Percentiles rank a stretch among this genome's conserved stretches.
Evolutionary conservation across 1,140 invertebrate species (phyloP).

Genomic region (Drosophila mauritiana): DNA sequence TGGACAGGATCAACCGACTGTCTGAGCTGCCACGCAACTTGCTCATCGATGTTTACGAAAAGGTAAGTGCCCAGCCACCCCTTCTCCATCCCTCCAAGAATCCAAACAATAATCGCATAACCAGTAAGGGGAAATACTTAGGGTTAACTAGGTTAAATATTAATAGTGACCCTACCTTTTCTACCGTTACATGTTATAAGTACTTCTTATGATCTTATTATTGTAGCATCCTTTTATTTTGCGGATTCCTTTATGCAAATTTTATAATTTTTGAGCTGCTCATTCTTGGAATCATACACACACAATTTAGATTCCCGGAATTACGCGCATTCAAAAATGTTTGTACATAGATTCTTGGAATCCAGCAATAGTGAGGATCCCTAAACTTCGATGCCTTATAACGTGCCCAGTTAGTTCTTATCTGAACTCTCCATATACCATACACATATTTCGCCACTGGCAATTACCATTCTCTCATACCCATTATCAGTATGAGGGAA

Average conservation of each 20-base stretch:
- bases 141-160: background rate
- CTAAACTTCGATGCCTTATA: no score
- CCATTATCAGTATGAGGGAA: constrained; percentile 19
- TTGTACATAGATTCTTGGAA: background rate
- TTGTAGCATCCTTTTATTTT: no score
- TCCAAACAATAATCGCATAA: background rate
- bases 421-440: background rate
- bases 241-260: no score
- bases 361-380: background rate
- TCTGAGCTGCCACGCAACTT: constrained; percentile 71
- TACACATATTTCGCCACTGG: constrained; percentile 32
- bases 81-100: background rate
- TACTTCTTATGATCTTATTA: no score
- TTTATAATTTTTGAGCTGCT: no score
- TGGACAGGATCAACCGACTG: constrained; percentile 69
- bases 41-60: constrained; percentile 77
- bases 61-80: constrained; percentile 48
- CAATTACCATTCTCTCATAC: constrained; percentile 33
- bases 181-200: no score
- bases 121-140: constrained; percentile 1
- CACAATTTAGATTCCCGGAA: background rate
- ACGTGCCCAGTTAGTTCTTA: constrained; percentile 8
- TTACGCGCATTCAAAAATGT: background rate
- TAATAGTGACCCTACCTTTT: background rate
- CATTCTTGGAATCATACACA: no score